Evolutionary conservation across 2,888 invertebrate genomes (phyloP).

Genomic region (Polymixis lichenea): DNA sequence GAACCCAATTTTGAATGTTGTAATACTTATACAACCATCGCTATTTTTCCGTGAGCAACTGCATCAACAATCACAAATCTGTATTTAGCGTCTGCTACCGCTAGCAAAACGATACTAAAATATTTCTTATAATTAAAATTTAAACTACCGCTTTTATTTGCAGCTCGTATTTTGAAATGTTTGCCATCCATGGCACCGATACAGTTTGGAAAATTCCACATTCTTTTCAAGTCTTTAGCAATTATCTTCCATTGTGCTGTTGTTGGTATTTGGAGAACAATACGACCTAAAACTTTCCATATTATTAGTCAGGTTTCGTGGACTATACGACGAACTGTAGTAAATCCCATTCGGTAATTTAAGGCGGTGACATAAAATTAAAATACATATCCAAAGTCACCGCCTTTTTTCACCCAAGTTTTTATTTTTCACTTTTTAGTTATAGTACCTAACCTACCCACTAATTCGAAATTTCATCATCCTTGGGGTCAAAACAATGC

Average conservation of each 20-base stretch:
- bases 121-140: constrained; percentile 1
- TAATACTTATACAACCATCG: too few relatives aligned
- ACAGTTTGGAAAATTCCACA: constrained; percentile 27
- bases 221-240: constrained; percentile 13
- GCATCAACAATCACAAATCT: too few relatives aligned
- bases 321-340: constrained; percentile 6
- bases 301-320: constrained; percentile 7
- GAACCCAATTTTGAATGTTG: too few relatives aligned
- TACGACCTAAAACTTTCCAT: constrained; percentile 5
- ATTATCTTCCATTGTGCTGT: constrained; percentile 12
- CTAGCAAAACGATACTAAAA: constrained; percentile 7
- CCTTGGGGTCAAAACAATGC: too few relatives aligned
- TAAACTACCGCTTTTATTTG: constrained; percentile 1
- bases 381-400: too few relatives aligned
- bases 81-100: constrained; percentile 16
- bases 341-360: constrained; percentile 10
- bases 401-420: too few relatives aligned
- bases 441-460: too few relatives aligned
- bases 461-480: too few relatives aligned
- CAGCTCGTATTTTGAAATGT: constrained; percentile 13
- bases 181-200: constrained; percentile 27
- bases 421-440: too few relatives aligned
- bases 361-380: too few relatives aligned
- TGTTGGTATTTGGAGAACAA: constrained; percentile 10
- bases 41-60: too few relatives aligned